Conservation (phyloP, 2,113 vertebrate genomes). For the Pampusana beccarii region DNA sequence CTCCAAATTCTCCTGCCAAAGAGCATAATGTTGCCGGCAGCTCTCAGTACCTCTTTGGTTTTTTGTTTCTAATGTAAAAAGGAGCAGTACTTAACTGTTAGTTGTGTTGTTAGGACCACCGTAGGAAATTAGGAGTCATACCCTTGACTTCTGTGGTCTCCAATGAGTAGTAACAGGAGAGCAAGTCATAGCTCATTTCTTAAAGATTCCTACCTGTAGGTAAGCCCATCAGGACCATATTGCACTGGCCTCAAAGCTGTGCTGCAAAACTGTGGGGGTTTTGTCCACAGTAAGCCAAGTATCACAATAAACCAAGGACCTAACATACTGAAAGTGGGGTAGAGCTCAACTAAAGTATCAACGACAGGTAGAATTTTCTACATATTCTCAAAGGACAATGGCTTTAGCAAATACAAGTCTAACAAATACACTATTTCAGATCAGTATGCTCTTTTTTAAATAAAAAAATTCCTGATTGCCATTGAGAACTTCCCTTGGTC, state of each 20-base stretch:
- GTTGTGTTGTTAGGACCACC: not conserved
- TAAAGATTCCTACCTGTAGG: not conserved
- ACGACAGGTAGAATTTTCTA: not conserved
- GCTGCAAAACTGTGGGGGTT: not conserved
- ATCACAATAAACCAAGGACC: not conserved
- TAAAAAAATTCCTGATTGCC: not conserved
- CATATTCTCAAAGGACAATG: not conserved
- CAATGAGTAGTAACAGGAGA: not conserved
- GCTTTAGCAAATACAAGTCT: not conserved
- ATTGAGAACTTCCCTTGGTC: not conserved
- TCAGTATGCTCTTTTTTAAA: not conserved
- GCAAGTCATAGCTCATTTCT: not conserved
- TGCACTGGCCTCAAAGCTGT: not conserved
- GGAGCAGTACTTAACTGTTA: not conserved
- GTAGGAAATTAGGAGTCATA: not conserved
- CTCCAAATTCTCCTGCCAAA: not conserved
- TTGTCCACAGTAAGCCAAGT: not conserved
- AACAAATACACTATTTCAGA: not conserved
- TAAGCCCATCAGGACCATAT: not conserved
- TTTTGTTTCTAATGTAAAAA: not conserved
- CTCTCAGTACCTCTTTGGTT: fast-evolving
- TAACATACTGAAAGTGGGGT: not conserved
- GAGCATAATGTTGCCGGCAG: not conserved
- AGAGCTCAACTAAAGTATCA: not conserved
- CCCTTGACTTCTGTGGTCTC: not conserved